phyloP scores from a whole-genome alignment of 2,888 invertebrate genomes.

The Lithophane socia region DNA sequence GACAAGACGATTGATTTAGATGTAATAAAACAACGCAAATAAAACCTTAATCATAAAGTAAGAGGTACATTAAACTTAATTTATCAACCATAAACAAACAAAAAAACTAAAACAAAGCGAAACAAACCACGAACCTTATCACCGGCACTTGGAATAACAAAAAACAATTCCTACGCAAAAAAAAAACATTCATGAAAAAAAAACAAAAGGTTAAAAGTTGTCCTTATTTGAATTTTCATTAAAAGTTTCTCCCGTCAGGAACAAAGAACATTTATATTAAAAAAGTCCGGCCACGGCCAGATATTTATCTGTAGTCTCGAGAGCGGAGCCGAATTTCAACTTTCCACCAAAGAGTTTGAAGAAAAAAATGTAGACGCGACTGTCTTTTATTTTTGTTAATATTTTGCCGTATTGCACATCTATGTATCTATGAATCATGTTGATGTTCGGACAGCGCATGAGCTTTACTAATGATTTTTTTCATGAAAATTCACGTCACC shows the following conservation, averaged over 20 bases:
- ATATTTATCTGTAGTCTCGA: constrained; percentile 90
- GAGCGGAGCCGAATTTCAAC: constrained; percentile 88
- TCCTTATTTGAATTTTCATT: constrained; percentile 89
- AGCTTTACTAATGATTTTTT: too few species aligned
- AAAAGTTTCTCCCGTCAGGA: constrained; percentile 89
- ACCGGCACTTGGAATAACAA: constrained; percentile 82
- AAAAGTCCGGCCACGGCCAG: constrained; percentile 89
- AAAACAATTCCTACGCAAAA: constrained; percentile 81
- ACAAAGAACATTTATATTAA: constrained; percentile 91
- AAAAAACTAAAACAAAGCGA: constrained; percentile 62
- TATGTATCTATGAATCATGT: too few species aligned
- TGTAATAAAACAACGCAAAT: background rate
- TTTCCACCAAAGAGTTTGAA: constrained; percentile 77
- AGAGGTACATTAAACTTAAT: constrained; percentile 39
- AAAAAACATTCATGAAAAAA: constrained; percentile 69
- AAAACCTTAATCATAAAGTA: constrained; percentile 4
- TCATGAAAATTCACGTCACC: too few species aligned
- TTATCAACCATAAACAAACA: constrained; percentile 36
- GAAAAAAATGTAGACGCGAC: constrained; percentile 70
- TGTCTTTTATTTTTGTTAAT: constrained; percentile 25
- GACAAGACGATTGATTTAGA: background rate
- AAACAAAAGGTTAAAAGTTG: constrained; percentile 87
- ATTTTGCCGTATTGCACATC: too few species aligned
- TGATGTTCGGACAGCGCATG: too few species aligned
- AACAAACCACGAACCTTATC: constrained; percentile 69